Base-by-base conservation (phyloP, 2,888 invertebrate species). In the Platycheirus rosarum region DNA sequence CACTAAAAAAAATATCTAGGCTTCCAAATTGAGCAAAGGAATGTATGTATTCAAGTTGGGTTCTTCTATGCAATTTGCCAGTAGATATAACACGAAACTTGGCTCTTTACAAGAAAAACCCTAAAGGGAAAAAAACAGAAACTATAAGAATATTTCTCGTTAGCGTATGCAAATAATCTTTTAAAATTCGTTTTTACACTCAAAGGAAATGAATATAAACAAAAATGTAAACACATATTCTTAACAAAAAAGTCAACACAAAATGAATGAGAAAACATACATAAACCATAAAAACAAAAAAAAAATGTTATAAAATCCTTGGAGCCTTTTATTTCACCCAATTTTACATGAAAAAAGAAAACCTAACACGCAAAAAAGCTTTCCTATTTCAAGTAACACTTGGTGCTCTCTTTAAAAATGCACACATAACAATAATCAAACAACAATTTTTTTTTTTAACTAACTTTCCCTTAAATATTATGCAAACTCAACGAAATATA, bases 341-440 rank as follows among this genome's bases (percentile, higher is more conserved):
- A 32, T 32, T 8, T 32, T 23, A 4, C 23, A 32, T 6, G 29
- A 6, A 14, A 18, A 57, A 57, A 14, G 23, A 14, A 40, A 57
- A 40, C 14, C 26, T 40, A 26, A 57, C 23, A 53, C 37, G 29
- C 9, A 37, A 7, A 32, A 53, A 53, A 40, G 2, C 18, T 20
- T 42, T 42, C 7, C 16, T 55, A 13, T n/a, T n/a, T n/a, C n/a
- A 40, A 40, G 53, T 18, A 53, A 53, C 35, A 35, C 18, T 51
- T 32, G 29, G n/a, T 32, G 13, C 9, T 9, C 16, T 23, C 29
- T 1, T 18, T 63, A 48, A 63, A 48, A 63, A 63, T 63, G 63
- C 63, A 63, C 63, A 63, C 32, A 35, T 48, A 63, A 63, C 48
- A 63, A 46, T 35, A 63, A 48, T 29, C 63, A 63, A 63, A 63